Conservation (phyloP, 2,797 vertebrate genomes). For the Sciurus carolinensis region DNA sequence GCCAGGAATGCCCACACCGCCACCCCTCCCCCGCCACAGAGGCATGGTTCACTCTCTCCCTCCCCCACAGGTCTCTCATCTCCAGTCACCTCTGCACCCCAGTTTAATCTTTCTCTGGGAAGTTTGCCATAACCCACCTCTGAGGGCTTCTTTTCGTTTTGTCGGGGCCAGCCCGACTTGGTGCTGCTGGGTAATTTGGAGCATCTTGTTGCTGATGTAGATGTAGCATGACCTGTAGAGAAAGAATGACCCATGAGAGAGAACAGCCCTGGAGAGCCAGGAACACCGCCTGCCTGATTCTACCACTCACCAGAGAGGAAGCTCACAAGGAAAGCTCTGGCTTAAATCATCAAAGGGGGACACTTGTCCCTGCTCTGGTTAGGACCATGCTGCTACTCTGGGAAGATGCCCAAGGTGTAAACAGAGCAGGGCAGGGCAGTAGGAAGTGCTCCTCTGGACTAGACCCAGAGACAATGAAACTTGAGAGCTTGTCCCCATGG, state of each 20-base stretch:
- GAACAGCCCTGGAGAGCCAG: neutral
- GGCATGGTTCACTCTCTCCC: neutral
- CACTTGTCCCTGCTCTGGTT: neutral
- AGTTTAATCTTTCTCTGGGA: neutral
- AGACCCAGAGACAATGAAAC: neutral
- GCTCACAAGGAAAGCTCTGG: neutral
- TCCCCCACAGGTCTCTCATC: neutral
- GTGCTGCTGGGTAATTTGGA: constrained; percentile 94
- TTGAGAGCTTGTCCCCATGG: neutral
- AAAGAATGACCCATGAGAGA: constrained; percentile 42
- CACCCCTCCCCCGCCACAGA: rapidly evolving
- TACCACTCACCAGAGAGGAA: neutral
- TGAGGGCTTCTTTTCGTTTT: constrained; percentile 97
- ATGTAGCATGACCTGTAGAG: constrained; percentile 94
- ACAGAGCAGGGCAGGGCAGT: neutral
- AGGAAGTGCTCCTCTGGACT: neutral
- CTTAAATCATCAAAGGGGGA: neutral
- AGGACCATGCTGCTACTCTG: neutral
- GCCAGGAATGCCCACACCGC: neutral
- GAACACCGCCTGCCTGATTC: neutral
- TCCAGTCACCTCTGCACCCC: neutral
- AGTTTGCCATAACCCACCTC: constrained; percentile 90
- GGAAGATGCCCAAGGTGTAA: neutral
- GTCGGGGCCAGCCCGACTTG: constrained; percentile 95
- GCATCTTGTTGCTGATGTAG: constrained; percentile 94